These are phyloP conservation scores for Corydoras maculifer DNA, from an alignment of 2,113 vertebrate genomes.

Conservation along the genomic window DNA sequence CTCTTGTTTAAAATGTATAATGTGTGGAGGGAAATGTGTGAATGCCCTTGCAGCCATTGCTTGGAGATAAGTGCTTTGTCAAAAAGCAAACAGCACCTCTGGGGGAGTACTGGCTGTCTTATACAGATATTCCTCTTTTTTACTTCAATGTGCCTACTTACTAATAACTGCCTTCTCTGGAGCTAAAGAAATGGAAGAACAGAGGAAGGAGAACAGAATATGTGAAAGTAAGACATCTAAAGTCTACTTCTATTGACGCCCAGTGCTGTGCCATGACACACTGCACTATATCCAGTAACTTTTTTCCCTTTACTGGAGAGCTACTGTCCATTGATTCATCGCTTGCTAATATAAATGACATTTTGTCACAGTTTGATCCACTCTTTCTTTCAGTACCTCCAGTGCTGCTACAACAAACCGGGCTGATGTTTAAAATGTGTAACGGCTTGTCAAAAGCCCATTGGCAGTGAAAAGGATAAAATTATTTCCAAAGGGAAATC, in stretches of 20 bases:
- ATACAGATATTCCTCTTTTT: conserved; percentile 60
- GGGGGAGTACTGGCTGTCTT: conserved; percentile 54
- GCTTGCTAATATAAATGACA: no score
- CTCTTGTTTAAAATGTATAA: conserved; percentile 45
- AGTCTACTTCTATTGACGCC: not conserved
- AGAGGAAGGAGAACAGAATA: not conserved
- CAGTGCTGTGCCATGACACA: not conserved
- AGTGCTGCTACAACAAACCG: no score
- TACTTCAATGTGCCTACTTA: conserved; percentile 46
- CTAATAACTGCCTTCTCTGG: conserved; percentile 59
- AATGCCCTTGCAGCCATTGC: conserved; percentile 46
- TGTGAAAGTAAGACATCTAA: not conserved
- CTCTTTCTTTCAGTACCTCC: no score
- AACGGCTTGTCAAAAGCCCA: no score
- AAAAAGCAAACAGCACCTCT: conserved; percentile 59
- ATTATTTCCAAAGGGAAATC: no score
- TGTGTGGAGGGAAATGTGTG: conserved; percentile 47
- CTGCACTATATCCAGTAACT: conserved; percentile 38
- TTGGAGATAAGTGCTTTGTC: conserved; percentile 60
- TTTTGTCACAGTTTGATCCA: no score
- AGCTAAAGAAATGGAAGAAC: conserved; percentile 26
- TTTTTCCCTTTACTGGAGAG: conserved; percentile 42
- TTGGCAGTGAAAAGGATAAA: no score
- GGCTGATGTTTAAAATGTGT: no score
- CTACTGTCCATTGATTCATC: no score